phyloP scores from a whole-genome alignment of 2,797 vertebrate genomes.

The Bufotes viridis region DNA sequence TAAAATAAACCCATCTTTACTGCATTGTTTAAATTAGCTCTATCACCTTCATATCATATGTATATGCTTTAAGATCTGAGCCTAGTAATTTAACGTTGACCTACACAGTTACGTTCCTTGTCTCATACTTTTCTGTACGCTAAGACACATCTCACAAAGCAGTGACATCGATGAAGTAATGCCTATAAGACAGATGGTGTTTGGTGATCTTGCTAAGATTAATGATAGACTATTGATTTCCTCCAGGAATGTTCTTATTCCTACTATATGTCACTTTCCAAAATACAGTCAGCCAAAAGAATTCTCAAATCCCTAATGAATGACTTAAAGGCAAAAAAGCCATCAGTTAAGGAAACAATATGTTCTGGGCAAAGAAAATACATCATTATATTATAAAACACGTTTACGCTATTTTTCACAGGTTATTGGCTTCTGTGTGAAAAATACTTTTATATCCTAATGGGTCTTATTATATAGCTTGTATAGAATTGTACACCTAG shows the following conservation, averaged over 20 bases:
- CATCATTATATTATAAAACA: too few relatives aligned
- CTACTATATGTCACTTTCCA: slow-evolving; percentile 25
- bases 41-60: neutral
- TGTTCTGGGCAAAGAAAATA: neutral
- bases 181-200: slow-evolving; percentile 44
- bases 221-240: slow-evolving; percentile 52
- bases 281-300: slow-evolving; percentile 1
- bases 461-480: too few relatives aligned
- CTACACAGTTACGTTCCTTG: neutral
- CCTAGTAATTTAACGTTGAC: neutral
- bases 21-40: neutral
- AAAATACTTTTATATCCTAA: neutral
- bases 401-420: neutral
- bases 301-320: neutral
- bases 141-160: slow-evolving; percentile 2
- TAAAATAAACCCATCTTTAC: neutral
- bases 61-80: neutral
- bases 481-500: too few relatives aligned
- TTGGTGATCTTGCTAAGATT: slow-evolving; percentile 21
- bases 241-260: slow-evolving; percentile 26
- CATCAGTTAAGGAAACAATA: neutral
- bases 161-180: slow-evolving; percentile 24
- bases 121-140: neutral
- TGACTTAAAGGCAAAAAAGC: neutral
- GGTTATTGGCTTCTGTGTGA: neutral